A percentile compares a stretch with the other conserved stretches of the same genome.
Conservation (phyloP, 2,888 invertebrate species). For the Drosophila fungiperda region DNA sequence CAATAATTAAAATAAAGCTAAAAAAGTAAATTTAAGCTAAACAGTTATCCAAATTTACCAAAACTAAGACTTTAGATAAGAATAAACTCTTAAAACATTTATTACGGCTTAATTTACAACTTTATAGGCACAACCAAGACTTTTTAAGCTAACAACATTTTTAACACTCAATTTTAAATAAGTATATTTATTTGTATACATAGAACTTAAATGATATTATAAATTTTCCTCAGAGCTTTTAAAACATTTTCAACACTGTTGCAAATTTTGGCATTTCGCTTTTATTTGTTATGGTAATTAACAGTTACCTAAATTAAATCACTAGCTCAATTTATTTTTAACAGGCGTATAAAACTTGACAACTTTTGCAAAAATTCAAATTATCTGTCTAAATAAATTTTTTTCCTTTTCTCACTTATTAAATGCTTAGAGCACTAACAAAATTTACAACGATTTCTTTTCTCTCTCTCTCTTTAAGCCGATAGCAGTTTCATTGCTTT, state of each 20-base stretch:
- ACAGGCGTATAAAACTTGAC: background rate
- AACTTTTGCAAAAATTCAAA: background rate
- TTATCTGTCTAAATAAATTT: background rate
- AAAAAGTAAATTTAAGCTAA: background rate
- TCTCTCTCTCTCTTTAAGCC: too few species aligned
- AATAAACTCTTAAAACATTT: background rate
- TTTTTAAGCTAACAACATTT: background rate
- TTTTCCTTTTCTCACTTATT: background rate
- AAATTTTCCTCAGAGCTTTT: background rate
- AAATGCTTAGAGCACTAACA: background rate
- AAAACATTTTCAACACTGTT: background rate
- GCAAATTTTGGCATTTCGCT: background rate
- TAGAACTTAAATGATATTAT: too few species aligned
- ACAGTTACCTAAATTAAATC: background rate
- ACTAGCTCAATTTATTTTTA: background rate
- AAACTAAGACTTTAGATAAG: background rate
- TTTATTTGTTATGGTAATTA: background rate
- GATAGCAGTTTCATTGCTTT: background rate
- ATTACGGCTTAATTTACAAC: background rate
- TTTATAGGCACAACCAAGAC: background rate
- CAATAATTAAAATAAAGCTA: background rate
- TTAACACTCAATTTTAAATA: background rate
- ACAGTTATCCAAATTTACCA: background rate
- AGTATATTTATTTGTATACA: too few species aligned
- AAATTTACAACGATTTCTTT: background rate